Percentiles rank a stretch among this genome's conserved stretches.
These are phyloP conservation scores for Poeciliopsis gracilis DNA, from an alignment of 2,797 vertebrate species.

Conservation along the genomic window DNA sequence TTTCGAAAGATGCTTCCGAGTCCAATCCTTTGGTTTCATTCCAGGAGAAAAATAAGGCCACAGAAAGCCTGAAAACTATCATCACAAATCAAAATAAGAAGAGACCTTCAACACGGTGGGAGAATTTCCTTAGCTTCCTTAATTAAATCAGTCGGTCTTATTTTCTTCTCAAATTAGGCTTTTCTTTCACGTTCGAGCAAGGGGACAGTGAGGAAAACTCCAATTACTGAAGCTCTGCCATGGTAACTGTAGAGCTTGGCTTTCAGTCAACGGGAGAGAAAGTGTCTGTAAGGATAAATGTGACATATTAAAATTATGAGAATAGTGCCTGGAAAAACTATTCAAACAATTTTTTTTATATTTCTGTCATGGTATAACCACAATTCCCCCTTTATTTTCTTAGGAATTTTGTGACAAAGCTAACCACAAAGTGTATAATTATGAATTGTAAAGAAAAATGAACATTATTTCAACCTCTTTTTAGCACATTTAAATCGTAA, in stretches of 20 bases:
- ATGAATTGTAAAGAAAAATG: not conserved
- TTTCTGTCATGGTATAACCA: not conserved
- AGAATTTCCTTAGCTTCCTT: not conserved
- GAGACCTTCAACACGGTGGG: not conserved
- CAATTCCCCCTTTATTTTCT: not conserved
- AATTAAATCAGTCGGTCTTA: not conserved
- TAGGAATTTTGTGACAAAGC: not conserved
- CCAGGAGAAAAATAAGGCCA: not conserved
- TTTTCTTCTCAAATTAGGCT: not conserved
- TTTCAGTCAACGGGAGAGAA: not conserved
- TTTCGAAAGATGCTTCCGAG: constrained; percentile 11
- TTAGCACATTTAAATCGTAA: not conserved
- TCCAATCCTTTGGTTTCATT: constrained; percentile 3
- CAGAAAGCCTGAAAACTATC: not conserved
- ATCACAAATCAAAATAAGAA: not conserved
- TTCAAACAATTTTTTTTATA: not conserved
- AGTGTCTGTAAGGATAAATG: not conserved
- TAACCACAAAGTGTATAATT: not conserved
- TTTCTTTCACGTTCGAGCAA: not conserved
- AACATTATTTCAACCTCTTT: not conserved
- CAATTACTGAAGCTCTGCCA: not conserved
- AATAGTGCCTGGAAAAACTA: not conserved
- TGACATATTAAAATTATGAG: not conserved
- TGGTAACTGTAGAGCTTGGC: not conserved
- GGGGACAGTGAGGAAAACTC: not conserved